phyloP scores from a whole-genome alignment of 2,797 vertebrate species.

The Sebastolobus alascanus region DNA sequence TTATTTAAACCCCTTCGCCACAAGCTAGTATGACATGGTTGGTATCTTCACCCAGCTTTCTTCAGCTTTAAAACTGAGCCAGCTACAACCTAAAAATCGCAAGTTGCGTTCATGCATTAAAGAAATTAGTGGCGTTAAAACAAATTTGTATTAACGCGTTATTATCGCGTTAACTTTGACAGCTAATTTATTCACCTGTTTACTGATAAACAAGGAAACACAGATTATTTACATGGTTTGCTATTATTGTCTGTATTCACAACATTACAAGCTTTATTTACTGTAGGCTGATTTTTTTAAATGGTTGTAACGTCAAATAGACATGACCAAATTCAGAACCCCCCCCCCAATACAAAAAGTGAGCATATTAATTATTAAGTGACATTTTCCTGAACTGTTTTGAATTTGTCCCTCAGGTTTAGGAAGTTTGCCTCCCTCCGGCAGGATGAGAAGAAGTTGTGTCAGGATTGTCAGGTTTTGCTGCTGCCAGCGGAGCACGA shows the following conservation, averaged over 20 bases:
- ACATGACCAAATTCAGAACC: background rate
- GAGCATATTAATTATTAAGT: background rate
- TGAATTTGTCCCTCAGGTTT: slow-evolving; percentile 83
- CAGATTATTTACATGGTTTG: background rate
- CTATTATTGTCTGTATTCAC: background rate
- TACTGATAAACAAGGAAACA: background rate
- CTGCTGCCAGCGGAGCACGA: slow-evolving; percentile 85
- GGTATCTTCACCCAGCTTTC: no score
- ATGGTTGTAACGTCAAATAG: background rate
- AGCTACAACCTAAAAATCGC: no score
- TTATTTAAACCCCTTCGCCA: no score
- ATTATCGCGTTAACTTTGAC: no score
- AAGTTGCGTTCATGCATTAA: no score
- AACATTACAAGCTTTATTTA: background rate
- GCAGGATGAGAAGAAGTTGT: slow-evolving; percentile 87
- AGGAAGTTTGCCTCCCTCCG: slow-evolving; percentile 84
- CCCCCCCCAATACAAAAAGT: background rate
- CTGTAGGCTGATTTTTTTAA: background rate
- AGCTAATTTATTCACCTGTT: background rate
- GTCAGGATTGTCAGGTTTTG: slow-evolving; percentile 90
- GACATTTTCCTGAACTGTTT: background rate
- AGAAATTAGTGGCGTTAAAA: no score
- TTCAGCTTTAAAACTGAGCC: no score
- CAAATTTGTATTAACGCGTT: no score
- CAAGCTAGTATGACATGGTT: no score